phyloP scores from a whole-genome alignment of 2,113 vertebrate genomes.

The Manacus vitellinus region DNA sequence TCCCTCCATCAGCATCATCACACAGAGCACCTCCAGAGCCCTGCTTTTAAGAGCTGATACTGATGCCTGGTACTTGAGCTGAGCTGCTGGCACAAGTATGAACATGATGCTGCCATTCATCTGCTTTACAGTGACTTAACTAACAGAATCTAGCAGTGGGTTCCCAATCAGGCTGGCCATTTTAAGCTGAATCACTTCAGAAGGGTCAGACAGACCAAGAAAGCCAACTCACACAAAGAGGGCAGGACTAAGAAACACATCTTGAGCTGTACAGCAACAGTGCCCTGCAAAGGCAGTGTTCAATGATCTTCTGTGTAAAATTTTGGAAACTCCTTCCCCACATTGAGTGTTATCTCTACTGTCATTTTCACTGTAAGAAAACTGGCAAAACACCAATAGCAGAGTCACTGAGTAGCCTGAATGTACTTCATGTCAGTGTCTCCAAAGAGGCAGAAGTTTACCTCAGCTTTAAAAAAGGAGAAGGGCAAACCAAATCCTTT shows the following conservation, averaged over 20 bases:
- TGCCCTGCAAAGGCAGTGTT: background rate
- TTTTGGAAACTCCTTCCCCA: background rate
- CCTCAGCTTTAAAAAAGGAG: background rate
- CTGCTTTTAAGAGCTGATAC: background rate
- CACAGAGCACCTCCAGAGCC: background rate
- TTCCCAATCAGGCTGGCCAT: background rate
- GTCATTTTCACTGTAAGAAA: background rate
- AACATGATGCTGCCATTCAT: background rate
- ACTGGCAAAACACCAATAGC: background rate
- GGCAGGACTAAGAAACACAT: background rate
- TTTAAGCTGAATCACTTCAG: background rate
- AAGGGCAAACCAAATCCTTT: background rate
- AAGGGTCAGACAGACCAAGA: background rate
- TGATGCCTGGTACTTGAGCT: background rate
- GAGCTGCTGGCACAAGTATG: background rate
- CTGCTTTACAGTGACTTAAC: background rate
- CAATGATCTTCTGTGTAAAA: background rate
- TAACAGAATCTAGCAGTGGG: accelerated
- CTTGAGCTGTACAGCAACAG: background rate
- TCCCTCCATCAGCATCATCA: background rate
- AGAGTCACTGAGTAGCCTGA: background rate
- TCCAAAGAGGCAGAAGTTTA: background rate
- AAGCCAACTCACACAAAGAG: background rate
- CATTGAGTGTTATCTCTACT: background rate
- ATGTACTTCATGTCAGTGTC: background rate